A percentile compares a stretch with the other conserved stretches of the same genome.
phyloP scores from a whole-genome alignment of 2,113 vertebrate species.

The Dasypus novemcinctus region DNA sequence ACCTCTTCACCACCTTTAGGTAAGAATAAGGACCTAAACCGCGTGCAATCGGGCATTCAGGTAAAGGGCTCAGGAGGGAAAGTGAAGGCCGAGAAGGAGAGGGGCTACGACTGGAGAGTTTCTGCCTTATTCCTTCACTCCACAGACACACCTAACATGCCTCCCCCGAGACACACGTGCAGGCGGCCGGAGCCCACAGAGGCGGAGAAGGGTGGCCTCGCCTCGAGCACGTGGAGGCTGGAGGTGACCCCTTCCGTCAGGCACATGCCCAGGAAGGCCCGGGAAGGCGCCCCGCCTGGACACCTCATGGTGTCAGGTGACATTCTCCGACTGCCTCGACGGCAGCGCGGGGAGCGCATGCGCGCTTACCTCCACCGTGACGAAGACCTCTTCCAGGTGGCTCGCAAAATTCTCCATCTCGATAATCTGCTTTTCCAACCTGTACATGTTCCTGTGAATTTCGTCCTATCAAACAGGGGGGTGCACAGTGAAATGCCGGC shows the following conservation, averaged over 20 bases:
- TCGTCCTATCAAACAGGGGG: slow-evolving; percentile 82
- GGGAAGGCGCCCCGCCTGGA: no score
- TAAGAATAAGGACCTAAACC: not conserved
- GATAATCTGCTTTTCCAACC: slow-evolving; percentile 89
- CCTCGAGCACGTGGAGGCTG: no score
- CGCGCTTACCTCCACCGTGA: slow-evolving; percentile 93
- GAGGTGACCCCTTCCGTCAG: no score
- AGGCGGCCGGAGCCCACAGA: not conserved
- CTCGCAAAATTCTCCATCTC: slow-evolving; percentile 95
- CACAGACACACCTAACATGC: not conserved
- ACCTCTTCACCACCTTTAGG: not conserved
- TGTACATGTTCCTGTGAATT: slow-evolving; percentile 84
- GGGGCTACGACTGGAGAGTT: not conserved
- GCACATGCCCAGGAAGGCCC: no score
- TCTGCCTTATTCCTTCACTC: not conserved
- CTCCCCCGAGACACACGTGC: not conserved
- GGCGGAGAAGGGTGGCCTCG: not conserved
- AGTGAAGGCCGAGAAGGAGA: not conserved
- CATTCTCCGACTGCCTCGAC: accelerated
- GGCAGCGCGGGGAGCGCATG: no score
- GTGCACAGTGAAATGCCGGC: not conserved
- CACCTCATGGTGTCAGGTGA: no score
- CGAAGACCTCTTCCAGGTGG: slow-evolving; percentile 97
- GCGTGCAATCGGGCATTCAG: not conserved
- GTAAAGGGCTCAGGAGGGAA: not conserved